Evolutionary conservation across 2,113 vertebrate genomes (phyloP), one percentile per base, ranked within the genome.

Genomic region (Rhinichthys klamathensis): DNA sequence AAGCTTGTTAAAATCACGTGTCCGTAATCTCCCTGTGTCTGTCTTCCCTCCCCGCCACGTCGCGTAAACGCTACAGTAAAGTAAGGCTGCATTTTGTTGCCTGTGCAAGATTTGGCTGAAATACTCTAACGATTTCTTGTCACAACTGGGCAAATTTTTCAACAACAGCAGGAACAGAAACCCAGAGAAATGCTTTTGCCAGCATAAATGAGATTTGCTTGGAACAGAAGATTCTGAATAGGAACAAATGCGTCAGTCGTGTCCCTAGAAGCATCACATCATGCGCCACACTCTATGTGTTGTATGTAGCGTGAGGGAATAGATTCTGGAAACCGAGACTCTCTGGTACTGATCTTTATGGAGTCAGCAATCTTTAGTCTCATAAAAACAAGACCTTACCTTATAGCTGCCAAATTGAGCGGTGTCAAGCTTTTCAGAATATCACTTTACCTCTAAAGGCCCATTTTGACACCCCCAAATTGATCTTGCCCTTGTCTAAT

Each of bases 401-500:
- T 80, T 60, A 35, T 58, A 60, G 74, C 75, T 35, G 41, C 54
- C 61, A 74, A 82, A 82, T 54, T 70, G 46, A 70, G 23, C 23
- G 18, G 51, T 38, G 61, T 61, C 13, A 46, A 69, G 72, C 60
- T 27, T 67, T 86, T 82, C 15, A 76, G 44, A 74, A 44, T 61
- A 65, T 67, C 75, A 70, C 61, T 65, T 69, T 69, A 23, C 27
- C 46, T 51, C 25, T 54, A 81, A 73, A 32, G 75, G 75, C 12
- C 44, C 46, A 65, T 80, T 76, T 76, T 63, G 46, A 46, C 81
- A 80, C 56, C 8, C 27, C 49, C 74, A 67, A 75, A 76, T 88
- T 60, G 56, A 88, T 86, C 72, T 54, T 25, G 67, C 58, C 7
- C 74, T 83, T 32, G 82, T 83, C 85, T 85, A 58, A 84, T 60